Conservation (phyloP, 53 echinoderm and acorn worm genomes). For the Astropecten irregularis region DNA sequence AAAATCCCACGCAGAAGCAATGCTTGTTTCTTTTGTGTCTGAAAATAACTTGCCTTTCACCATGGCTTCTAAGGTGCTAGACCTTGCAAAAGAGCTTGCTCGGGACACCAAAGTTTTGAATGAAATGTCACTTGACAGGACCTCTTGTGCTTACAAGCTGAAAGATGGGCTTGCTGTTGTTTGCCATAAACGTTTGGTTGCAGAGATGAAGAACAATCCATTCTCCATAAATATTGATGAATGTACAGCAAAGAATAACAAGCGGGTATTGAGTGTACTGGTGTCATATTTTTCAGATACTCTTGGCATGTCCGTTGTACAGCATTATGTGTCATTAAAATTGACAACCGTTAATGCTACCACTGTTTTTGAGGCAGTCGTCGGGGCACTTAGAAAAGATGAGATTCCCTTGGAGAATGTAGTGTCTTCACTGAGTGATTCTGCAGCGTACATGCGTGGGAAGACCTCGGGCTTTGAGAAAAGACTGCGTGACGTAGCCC, state of each 20-base stretch:
- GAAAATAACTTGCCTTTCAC: slow-evolving; percentile 49
- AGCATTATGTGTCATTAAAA: slow-evolving; percentile 43
- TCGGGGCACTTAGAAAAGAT: no score
- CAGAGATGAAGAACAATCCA: slow-evolving; percentile 28
- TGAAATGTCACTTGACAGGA: slow-evolving; percentile 10
- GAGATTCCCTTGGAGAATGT: no score
- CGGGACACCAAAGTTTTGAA: not conserved
- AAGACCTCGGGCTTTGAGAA: slow-evolving; percentile 49
- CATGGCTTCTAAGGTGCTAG: slow-evolving; percentile 28
- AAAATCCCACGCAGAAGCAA: slow-evolving; percentile 50
- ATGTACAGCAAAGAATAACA: slow-evolving; percentile 57
- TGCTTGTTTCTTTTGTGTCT: slow-evolving; percentile 29
- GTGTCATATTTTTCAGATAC: slow-evolving; percentile 42
- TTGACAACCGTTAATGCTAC: slow-evolving; percentile 35
- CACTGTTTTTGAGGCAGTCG: no score
- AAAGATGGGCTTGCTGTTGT: slow-evolving; percentile 51
- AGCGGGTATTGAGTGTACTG: slow-evolving; percentile 44
- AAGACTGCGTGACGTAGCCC: no score
- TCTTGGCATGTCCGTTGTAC: slow-evolving; percentile 46
- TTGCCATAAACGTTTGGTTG: slow-evolving; percentile 34
- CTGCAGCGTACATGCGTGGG: slow-evolving; percentile 50
- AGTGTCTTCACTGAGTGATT: no score
- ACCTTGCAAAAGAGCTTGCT: slow-evolving; percentile 12
- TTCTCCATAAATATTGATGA: slow-evolving; percentile 63
- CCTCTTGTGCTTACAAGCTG: slow-evolving; percentile 46